A percentile compares a stretch with the other conserved stretches of the same genome.
These are phyloP conservation scores for Caenorhabditis tropicalis DNA, from an alignment of 1,140 invertebrate species.

Conservation along the genomic window DNA sequence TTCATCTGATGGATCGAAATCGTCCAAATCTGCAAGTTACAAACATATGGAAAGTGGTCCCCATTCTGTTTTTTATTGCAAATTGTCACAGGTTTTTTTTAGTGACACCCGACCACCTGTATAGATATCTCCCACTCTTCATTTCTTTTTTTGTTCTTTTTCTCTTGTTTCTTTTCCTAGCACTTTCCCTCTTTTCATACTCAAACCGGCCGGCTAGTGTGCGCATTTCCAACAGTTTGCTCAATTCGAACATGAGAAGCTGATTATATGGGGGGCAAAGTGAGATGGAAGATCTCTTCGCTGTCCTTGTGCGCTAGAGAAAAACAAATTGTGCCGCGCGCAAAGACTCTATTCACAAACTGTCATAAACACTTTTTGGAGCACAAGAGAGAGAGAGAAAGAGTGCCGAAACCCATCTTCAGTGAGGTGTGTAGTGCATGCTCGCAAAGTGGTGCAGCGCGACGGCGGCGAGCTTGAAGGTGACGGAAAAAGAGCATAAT, in stretches of 20 bases:
- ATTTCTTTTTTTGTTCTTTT: background rate
- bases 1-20: conserved; percentile 48
- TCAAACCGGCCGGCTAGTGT: background rate
- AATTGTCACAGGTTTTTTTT: background rate
- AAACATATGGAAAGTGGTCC: background rate
- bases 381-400: background rate
- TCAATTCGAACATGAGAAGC: conserved; percentile 43
- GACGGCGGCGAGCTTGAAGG: background rate
- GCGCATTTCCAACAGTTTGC: conserved; percentile 11
- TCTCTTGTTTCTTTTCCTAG: conserved; percentile 20
- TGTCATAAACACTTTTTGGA: conserved; percentile 42
- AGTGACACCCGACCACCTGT: background rate
- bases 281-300: background rate
- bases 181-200: background rate
- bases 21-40: conserved; percentile 52
- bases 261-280: conserved; percentile 16
- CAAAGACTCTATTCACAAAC: background rate
- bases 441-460: background rate
- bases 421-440: conserved; percentile 17
- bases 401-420: conserved; percentile 19
- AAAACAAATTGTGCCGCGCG: conserved; percentile 15
- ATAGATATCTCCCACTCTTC: background rate
- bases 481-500: background rate
- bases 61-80: background rate
- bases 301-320: background rate